These are phyloP conservation scores for Octopus sinensis DNA, from an alignment of 1,140 invertebrate genomes.

Conservation along the genomic window DNA sequence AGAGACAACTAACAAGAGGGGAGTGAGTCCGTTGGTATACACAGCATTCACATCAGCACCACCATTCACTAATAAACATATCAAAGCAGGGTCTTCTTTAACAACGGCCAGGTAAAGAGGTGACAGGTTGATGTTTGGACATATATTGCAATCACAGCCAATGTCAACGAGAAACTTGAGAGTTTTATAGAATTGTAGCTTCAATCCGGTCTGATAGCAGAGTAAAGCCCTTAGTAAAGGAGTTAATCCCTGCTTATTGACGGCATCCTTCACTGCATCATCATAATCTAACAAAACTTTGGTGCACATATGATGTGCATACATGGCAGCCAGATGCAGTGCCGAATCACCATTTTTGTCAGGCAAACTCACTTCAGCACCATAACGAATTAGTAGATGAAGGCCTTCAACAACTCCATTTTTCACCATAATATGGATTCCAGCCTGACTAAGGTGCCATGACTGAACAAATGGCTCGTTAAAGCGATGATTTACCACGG, in stretches of 20 bases:
- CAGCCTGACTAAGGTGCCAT: slow-evolving; percentile 25
- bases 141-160: slow-evolving; percentile 37
- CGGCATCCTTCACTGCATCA: slow-evolving; percentile 26
- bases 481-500: slow-evolving; percentile 37
- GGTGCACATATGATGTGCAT: slow-evolving; percentile 33
- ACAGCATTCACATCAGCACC: slow-evolving; percentile 39
- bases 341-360: slow-evolving; percentile 39
- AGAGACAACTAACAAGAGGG: slow-evolving; percentile 32
- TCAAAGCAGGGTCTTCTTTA: slow-evolving; percentile 24
- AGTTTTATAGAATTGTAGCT: slow-evolving; percentile 28
- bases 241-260: slow-evolving; percentile 39
- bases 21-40: slow-evolving; percentile 25
- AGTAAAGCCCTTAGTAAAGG: slow-evolving; percentile 38
- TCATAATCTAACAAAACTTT: slow-evolving; percentile 28
- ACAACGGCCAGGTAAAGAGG: slow-evolving; percentile 36
- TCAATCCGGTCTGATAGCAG: slow-evolving; percentile 29
- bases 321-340: slow-evolving; percentile 36
- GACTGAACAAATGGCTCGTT: slow-evolving; percentile 29
- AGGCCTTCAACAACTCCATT: slow-evolving; percentile 27
- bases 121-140: slow-evolving; percentile 28
- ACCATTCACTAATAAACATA: slow-evolving; percentile 30
- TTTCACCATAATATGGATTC: slow-evolving; percentile 34
- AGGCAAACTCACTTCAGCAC: slow-evolving; percentile 26
- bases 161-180: slow-evolving; percentile 30
- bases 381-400: slow-evolving; percentile 27